Percentiles rank a stretch among this genome's conserved stretches.
These are phyloP conservation scores for Halcyon leucocephala DNA, from an alignment of 2,797 vertebrate genomes.

Conservation along the genomic window DNA sequence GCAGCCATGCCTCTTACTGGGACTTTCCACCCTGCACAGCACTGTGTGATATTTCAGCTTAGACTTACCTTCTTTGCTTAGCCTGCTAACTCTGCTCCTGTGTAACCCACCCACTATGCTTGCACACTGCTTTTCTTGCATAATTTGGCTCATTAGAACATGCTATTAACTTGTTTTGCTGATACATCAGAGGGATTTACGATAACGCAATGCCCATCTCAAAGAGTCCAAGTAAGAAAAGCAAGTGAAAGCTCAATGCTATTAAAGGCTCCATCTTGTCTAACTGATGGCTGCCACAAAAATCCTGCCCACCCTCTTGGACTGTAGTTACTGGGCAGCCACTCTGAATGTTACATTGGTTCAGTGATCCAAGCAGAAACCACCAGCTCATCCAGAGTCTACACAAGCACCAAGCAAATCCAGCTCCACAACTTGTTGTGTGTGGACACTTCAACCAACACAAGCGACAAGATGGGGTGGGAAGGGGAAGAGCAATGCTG, in stretches of 20 bases:
- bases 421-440: background rate
- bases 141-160: background rate
- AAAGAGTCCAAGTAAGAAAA: background rate
- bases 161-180: background rate
- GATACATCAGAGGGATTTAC: background rate
- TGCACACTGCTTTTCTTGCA: background rate
- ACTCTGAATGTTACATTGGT: background rate
- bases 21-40: background rate
- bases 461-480: accelerated
- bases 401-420: background rate
- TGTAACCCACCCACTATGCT: background rate
- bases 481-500: background rate
- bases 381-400: background rate
- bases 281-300: background rate
- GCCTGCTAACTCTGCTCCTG: background rate
- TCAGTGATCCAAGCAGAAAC: background rate
- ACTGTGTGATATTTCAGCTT: background rate
- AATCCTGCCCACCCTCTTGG: background rate
- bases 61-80: background rate
- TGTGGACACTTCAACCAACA: background rate
- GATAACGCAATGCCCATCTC: background rate
- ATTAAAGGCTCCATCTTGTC: background rate
- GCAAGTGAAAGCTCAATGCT: background rate
- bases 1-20: background rate
- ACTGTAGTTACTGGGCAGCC: background rate